A percentile compares a stretch with the other conserved stretches of the same genome.
These are phyloP conservation scores for Ochropacha duplaris DNA, from an alignment of 2,888 invertebrate genomes.

Conservation along the genomic window DNA sequence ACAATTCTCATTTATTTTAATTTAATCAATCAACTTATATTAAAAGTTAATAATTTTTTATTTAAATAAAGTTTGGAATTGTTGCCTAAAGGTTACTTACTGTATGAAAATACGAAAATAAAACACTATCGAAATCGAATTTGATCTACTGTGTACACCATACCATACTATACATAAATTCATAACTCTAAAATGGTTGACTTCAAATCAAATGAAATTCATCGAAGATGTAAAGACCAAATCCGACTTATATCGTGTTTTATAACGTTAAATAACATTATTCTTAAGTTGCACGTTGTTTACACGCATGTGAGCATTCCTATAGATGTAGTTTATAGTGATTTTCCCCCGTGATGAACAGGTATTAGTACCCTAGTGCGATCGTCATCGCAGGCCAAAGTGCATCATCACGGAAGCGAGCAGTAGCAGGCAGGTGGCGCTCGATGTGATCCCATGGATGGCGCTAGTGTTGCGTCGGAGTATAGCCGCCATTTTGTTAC, in stretches of 20 bases:
- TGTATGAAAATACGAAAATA: neutral
- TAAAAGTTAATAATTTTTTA: conserved; percentile 2
- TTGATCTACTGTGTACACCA: neutral
- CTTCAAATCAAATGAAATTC: no score
- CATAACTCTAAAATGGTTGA: no score
- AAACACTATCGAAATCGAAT: neutral
- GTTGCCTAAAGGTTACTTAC: neutral
- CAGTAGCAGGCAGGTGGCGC: conserved; percentile 67
- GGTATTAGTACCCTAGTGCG: conserved; percentile 22
- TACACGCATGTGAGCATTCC: no score
- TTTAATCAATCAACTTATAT: conserved; percentile 8
- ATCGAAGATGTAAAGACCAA: no score
- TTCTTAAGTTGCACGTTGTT: no score
- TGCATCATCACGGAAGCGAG: conserved; percentile 65
- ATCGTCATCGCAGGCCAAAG: conserved; percentile 76
- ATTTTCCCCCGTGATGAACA: neutral
- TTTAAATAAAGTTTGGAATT: conserved; percentile 7
- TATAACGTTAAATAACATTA: no score
- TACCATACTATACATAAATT: neutral
- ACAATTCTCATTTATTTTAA: conserved; percentile 15
- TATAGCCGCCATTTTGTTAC: conserved; percentile 80
- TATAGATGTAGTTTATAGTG: neutral
- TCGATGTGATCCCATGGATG: conserved; percentile 74
- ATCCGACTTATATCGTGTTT: no score
- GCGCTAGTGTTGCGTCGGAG: conserved; percentile 77